Conservation (phyloP, 2,113 vertebrate genomes). For the Scartelaos histophorus region DNA sequence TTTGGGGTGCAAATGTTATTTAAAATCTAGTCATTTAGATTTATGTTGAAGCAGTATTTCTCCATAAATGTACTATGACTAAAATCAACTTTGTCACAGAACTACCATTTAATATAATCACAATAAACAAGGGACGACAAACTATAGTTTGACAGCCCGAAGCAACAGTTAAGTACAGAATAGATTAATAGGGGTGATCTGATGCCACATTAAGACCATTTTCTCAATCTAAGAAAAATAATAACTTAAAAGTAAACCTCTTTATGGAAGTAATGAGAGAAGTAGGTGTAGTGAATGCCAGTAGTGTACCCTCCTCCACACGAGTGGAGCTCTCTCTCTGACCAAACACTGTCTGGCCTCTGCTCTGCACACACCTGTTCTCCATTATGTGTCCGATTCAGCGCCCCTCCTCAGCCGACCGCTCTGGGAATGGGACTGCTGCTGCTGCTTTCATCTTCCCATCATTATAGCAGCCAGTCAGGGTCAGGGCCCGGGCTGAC, state of each 20-base stretch:
- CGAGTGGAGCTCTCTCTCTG: constrained; percentile 73
- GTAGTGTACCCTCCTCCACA: constrained; percentile 59
- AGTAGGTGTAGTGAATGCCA: constrained; percentile 24
- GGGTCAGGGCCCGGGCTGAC: constrained; percentile 81
- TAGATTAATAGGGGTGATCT: background rate
- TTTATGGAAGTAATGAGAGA: background rate
- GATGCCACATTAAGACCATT: background rate
- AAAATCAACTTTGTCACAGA: background rate
- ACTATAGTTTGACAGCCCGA: background rate
- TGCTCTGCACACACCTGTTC: constrained; percentile 76
- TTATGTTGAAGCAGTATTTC: background rate
- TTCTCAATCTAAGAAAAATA: background rate
- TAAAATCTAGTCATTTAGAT: background rate
- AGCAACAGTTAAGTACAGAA: no score
- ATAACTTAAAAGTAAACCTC: background rate
- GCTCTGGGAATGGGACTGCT: constrained; percentile 80
- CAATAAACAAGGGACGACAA: background rate
- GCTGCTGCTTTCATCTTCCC: constrained; percentile 83
- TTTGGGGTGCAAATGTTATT: background rate
- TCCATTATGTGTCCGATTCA: constrained; percentile 82
- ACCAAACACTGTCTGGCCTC: constrained; percentile 74
- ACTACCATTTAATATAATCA: background rate
- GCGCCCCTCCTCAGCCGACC: constrained; percentile 75
- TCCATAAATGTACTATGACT: background rate
- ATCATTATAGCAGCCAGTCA: constrained; percentile 79